Evolutionary conservation across 2,113 vertebrate genomes (phyloP), one percentile per base, ranked within the genome.

Genomic region (Mirounga angustirostris): DNA sequence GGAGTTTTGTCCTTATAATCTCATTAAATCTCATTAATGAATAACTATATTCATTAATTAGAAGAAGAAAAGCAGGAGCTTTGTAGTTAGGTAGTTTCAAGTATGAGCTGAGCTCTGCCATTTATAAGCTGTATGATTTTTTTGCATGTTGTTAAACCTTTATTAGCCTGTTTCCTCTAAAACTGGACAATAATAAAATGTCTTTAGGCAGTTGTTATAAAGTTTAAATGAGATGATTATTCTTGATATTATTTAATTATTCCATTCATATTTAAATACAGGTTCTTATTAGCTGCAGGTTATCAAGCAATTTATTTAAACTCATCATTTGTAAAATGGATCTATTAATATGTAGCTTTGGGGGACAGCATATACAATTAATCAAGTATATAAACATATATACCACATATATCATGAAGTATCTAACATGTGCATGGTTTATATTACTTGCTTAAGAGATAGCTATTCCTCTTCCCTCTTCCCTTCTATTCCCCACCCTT

Each of bases 11-110:
- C 63, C 94, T 88, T 91, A 15, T 56, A 59, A 84, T 65, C 69
- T 96, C 59, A 92, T 65, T 82, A 90, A 97, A 91, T 50, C 74
- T 78, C 74, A 50, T 78, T 78, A 50, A 30, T 50, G 43, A 78
- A 81, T 85, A 84, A 94, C 73, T 36, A 33, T 8, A 63, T 3
- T 87, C 30, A 67, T 46, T 95, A 95, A 94, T 85, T 69, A 94
- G 40, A 87, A 86, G 4, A 74, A 91, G 36, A 78, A 95, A 84
- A 71, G 2, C 10, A 81, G 28, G 28, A 43, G 2, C 13, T 95
- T 71, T 91, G 26, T 43, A 94, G 82, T 78, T 86, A 89, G 24
- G 28, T 50, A 82, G 54, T 28, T 80, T 13, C 28, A 78, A 91
- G 0, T 7, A 9, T 87, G 16, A 96, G 16, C 14, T 21, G 6